Evolutionary conservation across 2,888 invertebrate species (phyloP).

Genomic region (Pammene fasciana): DNA sequence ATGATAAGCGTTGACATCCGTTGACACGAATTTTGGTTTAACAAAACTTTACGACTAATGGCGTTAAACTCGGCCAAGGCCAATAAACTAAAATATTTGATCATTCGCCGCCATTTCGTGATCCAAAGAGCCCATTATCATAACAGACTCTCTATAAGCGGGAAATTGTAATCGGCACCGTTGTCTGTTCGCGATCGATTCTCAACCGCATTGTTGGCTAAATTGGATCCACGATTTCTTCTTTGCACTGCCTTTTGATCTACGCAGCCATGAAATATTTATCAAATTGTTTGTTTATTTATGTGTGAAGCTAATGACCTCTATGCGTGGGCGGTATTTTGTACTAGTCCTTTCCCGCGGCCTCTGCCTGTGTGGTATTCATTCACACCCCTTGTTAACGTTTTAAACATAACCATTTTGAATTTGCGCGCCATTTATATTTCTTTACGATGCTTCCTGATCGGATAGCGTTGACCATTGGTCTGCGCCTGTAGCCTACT

Average conservation of each 20-base stretch:
- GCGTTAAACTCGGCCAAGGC: slow-evolving; percentile 28
- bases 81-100: slow-evolving; percentile 36
- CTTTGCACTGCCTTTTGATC: slow-evolving; percentile 37
- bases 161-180: slow-evolving; percentile 38
- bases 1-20: not conserved
- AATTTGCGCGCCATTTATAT: too few relatives aligned
- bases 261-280: slow-evolving; percentile 31
- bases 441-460: too few relatives aligned
- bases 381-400: too few relatives aligned
- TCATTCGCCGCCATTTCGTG: slow-evolving; percentile 36
- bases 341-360: too few relatives aligned
- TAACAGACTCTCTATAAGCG: slow-evolving; percentile 37
- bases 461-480: too few relatives aligned
- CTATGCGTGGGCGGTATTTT: not conserved
- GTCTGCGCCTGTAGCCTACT: too few relatives aligned
- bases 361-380: too few relatives aligned
- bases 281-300: slow-evolving; percentile 17
- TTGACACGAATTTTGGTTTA: not conserved
- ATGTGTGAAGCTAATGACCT: not conserved
- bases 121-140: slow-evolving; percentile 38
- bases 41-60: not conserved
- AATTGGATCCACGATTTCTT: slow-evolving; percentile 39
- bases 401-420: too few relatives aligned
- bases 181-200: slow-evolving; percentile 38
- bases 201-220: slow-evolving; percentile 31